Evolutionary conservation across 2,113 vertebrate species (phyloP).

Genomic region (Calidris pugnax): DNA sequence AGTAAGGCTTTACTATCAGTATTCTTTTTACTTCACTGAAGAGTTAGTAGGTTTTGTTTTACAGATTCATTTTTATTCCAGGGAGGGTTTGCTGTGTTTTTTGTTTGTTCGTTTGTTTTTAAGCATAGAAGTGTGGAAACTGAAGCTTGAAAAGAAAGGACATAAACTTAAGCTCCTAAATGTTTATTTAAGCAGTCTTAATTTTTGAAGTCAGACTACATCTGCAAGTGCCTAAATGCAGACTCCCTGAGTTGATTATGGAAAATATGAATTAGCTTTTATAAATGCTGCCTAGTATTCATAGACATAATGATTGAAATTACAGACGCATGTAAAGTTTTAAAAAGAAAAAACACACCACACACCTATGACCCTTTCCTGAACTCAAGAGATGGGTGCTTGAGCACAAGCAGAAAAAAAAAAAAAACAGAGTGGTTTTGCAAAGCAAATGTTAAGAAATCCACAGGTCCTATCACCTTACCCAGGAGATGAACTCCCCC

Average conservation of each 20-base stretch:
- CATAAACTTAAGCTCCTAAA: not conserved
- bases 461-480: not conserved
- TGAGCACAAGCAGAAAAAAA: not conserved
- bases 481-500: not conserved
- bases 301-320: not conserved
- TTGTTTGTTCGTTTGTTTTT: not conserved
- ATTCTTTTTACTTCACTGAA: not conserved
- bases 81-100: not conserved
- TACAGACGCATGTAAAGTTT: not conserved
- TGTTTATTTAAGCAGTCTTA: not conserved
- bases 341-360: not conserved
- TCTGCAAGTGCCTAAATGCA: not conserved
- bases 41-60: not conserved
- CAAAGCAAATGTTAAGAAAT: not conserved
- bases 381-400: not conserved
- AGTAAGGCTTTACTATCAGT: not conserved
- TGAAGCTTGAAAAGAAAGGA: not conserved
- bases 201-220: not conserved
- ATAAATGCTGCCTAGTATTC: not conserved
- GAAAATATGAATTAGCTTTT: not conserved
- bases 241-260: not conserved
- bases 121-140: not conserved
- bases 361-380: not conserved
- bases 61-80: not conserved
- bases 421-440: not conserved